Percentiles rank a stretch among this genome's conserved stretches.
Conservation (phyloP, 1,140 invertebrate species). For the Micrasema minimum region DNA sequence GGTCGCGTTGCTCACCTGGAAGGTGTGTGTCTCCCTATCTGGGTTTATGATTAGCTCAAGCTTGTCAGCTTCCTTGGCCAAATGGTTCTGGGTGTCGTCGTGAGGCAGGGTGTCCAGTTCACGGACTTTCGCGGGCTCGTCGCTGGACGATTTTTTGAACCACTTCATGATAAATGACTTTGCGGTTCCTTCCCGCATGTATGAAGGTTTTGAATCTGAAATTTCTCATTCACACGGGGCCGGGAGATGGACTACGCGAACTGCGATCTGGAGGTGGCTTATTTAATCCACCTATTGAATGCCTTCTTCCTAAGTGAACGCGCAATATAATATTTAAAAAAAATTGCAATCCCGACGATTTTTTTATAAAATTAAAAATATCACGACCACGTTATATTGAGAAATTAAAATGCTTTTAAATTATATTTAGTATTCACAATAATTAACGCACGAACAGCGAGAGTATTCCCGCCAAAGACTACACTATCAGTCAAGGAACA, state of each 20-base stretch:
- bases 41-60: conserved; percentile 39
- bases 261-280: background rate
- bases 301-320: background rate
- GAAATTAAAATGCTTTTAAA: too few species aligned
- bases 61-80: conserved; percentile 27
- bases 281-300: background rate
- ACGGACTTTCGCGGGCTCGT: conserved; percentile 61
- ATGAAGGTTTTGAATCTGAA: conserved; percentile 70
- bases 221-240: conserved; percentile 69
- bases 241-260: background rate
- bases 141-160: conserved; percentile 71
- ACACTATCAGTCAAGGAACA: background rate
- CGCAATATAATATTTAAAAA: background rate
- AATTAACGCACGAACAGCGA: too few species aligned
- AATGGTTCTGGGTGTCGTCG: conserved; percentile 8
- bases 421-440: too few species aligned
- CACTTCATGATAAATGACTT: conserved; percentile 69
- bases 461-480: background rate
- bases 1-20: background rate
- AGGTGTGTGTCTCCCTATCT: background rate
- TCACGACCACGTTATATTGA: too few species aligned
- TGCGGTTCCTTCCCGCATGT: conserved; percentile 70
- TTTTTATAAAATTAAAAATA: too few species aligned
- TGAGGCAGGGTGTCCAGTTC: conserved; percentile 19
- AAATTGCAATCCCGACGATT: too few species aligned